Evolutionary conservation across 2,888 invertebrate species (phyloP).

Genomic region (Rhodophaea formosa): DNA sequence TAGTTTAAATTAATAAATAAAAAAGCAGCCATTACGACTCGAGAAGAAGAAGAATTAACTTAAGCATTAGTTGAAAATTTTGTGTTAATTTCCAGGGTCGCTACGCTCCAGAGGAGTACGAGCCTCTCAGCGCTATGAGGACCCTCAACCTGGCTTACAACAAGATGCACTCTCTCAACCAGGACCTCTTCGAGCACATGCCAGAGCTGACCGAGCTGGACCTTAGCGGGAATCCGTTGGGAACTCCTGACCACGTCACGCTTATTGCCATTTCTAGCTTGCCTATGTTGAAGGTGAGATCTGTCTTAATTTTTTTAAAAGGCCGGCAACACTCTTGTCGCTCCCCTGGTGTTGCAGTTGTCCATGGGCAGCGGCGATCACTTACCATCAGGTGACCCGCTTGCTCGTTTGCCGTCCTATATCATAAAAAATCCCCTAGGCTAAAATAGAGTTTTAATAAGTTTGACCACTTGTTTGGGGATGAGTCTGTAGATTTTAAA

Average conservation of each 20-base stretch:
- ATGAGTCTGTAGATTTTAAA: no score
- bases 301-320: no score
- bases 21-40: no score
- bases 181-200: conserved; percentile 88
- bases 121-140: conserved; percentile 81
- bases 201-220: conserved; percentile 84
- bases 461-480: no score
- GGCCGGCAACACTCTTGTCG: no score
- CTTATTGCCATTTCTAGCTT: conserved; percentile 84
- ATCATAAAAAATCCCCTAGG: no score
- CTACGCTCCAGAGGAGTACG: conserved; percentile 78
- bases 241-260: conserved; percentile 83
- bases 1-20: no score
- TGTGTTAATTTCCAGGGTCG: conserved; percentile 71
- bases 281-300: conserved; percentile 82
- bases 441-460: no score
- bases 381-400: no score
- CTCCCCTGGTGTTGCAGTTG: no score
- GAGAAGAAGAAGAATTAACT: conserved; percentile 41
- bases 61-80: conserved; percentile 3
- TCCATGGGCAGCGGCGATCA: no score
- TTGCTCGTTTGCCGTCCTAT: no score
- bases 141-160: conserved; percentile 86
- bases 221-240: conserved; percentile 88
- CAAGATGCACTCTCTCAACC: conserved; percentile 84